Conservation (phyloP, 53 echinoderm and acorn worm genomes). For the Henricia sp. region DNA sequence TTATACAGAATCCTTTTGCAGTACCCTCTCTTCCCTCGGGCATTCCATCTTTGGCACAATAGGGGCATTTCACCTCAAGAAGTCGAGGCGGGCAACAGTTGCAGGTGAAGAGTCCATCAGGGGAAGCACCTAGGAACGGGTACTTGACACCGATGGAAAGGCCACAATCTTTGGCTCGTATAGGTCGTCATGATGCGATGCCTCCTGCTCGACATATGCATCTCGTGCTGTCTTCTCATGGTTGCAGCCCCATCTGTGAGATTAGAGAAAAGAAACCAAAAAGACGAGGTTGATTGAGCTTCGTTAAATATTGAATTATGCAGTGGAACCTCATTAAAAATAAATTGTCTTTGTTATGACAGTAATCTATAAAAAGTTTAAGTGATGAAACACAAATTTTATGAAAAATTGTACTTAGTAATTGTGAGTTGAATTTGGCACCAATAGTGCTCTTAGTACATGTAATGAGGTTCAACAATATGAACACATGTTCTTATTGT, state of each 20-base stretch:
- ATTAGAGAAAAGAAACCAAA: too few species aligned
- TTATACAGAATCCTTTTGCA: too few species aligned
- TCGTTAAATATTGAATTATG: too few species aligned
- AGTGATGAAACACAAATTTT: background rate
- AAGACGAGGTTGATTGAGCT: too few species aligned
- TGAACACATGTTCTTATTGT: too few species aligned
- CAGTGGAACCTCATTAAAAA: too few species aligned
- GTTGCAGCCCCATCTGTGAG: constrained; percentile 32
- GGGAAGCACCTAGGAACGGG: constrained; percentile 28
- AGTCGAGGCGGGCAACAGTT: background rate
- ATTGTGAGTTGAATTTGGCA: background rate
- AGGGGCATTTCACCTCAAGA: constrained; percentile 28
- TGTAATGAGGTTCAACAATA: too few species aligned
- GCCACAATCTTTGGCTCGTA: background rate
- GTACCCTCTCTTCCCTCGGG: too few species aligned
- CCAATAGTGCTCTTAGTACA: background rate
- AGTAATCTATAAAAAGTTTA: too few species aligned
- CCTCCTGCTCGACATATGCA: background rate
- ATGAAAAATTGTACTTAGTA: background rate
- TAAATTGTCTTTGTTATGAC: too few species aligned
- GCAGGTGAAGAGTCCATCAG: constrained; percentile 21
- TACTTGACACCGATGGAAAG: background rate
- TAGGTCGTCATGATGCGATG: background rate
- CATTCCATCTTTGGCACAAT: constrained; percentile 15
- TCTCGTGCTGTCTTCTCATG: background rate